Evolutionary conservation across 2,888 invertebrate genomes (phyloP).

Genomic region (Idaea biselata): DNA sequence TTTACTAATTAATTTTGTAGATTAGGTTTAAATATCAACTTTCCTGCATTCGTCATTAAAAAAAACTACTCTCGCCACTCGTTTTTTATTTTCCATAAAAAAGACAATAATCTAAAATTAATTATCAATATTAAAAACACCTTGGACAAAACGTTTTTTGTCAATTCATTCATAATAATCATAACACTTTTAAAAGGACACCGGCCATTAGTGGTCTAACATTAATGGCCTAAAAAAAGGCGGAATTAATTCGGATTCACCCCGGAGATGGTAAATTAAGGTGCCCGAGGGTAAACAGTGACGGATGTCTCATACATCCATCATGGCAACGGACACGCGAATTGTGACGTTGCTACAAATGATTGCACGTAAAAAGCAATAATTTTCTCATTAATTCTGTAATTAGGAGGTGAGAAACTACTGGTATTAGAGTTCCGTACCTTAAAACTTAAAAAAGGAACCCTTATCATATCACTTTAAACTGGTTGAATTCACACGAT

Average conservation of each 20-base stretch:
- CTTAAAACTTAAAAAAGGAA: no score
- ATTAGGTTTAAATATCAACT: no score
- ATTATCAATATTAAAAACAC: neutral
- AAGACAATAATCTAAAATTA: constrained; percentile 50
- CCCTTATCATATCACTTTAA: no score
- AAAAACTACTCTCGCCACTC: no score
- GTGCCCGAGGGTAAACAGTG: constrained; percentile 27
- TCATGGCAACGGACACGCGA: constrained; percentile 41
- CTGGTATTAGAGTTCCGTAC: neutral
- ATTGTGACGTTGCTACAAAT: constrained; percentile 22
- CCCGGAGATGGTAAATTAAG: constrained; percentile 26
- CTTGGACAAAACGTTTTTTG: neutral
- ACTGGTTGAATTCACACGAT: no score
- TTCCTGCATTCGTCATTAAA: no score
- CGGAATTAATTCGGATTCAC: constrained; percentile 11
- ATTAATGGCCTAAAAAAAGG: neutral
- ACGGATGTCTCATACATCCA: constrained; percentile 38
- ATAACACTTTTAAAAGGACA: neutral
- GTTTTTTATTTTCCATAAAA: constrained; percentile 18
- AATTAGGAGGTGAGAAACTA: neutral
- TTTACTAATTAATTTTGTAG: no score
- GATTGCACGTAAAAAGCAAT: neutral
- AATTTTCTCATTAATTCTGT: neutral
- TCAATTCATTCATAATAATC: neutral
- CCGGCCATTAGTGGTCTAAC: neutral